These are phyloP conservation scores for Brachypalpus laphriformis DNA, from an alignment of 2,888 invertebrate genomes.

Conservation along the genomic window DNA sequence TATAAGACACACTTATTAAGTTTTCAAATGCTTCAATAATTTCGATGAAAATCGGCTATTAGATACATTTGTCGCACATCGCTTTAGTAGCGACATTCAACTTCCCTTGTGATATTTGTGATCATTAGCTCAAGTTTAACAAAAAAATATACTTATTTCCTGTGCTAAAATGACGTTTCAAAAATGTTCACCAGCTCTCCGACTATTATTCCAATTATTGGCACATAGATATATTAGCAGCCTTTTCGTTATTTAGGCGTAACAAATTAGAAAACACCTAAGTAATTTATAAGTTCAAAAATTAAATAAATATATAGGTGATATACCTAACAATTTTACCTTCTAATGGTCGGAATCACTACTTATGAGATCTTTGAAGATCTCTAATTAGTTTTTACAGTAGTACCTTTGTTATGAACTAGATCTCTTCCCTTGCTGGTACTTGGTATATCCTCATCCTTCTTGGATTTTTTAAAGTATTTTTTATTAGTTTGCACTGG, in stretches of 20 bases:
- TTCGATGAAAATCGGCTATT: no score
- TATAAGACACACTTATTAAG: no score
- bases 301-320: background rate
- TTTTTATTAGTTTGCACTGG: background rate
- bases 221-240: background rate
- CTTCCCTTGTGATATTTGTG: no score
- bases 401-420: background rate
- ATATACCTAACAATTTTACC: background rate
- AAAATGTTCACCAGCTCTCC: no score
- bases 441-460: background rate
- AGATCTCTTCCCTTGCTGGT: background rate
- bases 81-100: no score
- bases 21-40: no score
- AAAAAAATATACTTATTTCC: no score
- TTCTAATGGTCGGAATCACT: background rate
- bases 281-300: background rate
- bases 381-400: slow-evolving; percentile 3
- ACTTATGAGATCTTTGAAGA: background rate
- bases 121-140: no score
- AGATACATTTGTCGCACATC: no score
- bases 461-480: background rate
- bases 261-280: background rate
- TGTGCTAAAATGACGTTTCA: no score
- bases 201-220: no score
- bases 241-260: background rate